Evolutionary conservation across 2,113 vertebrate genomes (phyloP), one percentile per base, ranked within the genome.

Genomic region (Sclerurus mexicanus): DNA sequence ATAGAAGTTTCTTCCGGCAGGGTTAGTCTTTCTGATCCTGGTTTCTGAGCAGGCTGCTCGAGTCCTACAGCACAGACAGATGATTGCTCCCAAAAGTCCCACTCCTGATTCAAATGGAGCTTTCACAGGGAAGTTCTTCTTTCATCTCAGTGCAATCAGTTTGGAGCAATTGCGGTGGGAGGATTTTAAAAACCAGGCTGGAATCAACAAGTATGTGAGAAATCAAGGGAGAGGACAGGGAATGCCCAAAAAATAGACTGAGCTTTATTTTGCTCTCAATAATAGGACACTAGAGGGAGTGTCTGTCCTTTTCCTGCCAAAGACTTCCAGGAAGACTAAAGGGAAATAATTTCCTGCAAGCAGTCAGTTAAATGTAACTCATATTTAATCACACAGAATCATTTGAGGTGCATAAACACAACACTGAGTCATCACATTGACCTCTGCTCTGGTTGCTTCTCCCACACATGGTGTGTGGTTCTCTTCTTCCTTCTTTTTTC

Each of bases 231-330:
- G 23, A 47, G 37, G 35, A 67, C 19, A 74, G 75, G 1, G 24
- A 66, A 4, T 4, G 15, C 37, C 28, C 25, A 35, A 31, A 82
- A 72, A 49, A 23, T 14, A 28, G n/a, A 20, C 3, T 44, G 50
- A 81, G 53, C 3, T 86, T 69, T 5, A 56, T 35, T 52, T 46
- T 47, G 22, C 30, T 63, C 7, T 68, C 24, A 78, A 24, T 4
- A 84, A 17, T 11, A 59, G 37, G 35, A 84, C 96, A 42, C 90
- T 94, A 94, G 95, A 64, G 86, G 96, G 96, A 96, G 96, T 25
- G 30, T 88, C 95, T 81, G 90, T 50, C 60, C 52, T 96, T 96
- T 75, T 72, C 40, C 56, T 94, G 44, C 14, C 42, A 27, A 79
- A 73, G 42, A 2, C 42, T 67, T 87, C 49, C 55, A 33, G 5